Evolutionary conservation across 2,888 invertebrate species (phyloP).

Genomic region (Nomada fabriciana): DNA sequence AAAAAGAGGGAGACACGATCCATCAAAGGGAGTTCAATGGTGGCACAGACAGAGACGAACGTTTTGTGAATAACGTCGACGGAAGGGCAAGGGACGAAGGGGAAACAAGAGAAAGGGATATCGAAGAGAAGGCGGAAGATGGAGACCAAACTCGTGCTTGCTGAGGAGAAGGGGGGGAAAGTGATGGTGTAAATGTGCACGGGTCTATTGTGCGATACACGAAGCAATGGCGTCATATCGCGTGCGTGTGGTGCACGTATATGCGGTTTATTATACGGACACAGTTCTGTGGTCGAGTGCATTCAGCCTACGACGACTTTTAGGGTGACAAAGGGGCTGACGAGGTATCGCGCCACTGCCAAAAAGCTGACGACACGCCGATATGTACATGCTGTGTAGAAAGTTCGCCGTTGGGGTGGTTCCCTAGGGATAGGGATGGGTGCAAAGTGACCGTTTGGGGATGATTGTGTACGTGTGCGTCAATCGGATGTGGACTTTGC

Average conservation of each 20-base stretch:
- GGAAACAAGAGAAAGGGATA: slow-evolving; percentile 6
- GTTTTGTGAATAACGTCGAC: background rate
- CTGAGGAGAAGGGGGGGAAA: slow-evolving; percentile 2
- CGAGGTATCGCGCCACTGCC: slow-evolving; percentile 66
- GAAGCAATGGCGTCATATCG: slow-evolving; percentile 51
- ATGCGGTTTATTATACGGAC: slow-evolving; percentile 62
- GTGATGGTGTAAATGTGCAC: slow-evolving; percentile 41
- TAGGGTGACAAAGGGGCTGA: slow-evolving; percentile 60
- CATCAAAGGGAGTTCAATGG: slow-evolving; percentile 10
- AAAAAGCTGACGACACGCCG: slow-evolving; percentile 68
- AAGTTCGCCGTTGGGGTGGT: background rate
- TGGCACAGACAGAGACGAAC: background rate
- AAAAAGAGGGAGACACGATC: background rate
- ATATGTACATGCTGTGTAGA: slow-evolving; percentile 6
- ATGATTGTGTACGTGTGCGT: background rate
- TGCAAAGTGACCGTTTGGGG: slow-evolving; percentile 22
- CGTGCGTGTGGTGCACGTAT: slow-evolving; percentile 39
- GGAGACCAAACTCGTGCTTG: slow-evolving; percentile 4
- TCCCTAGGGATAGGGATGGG: background rate
- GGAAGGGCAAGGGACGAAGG: background rate
- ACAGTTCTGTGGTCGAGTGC: slow-evolving; percentile 53
- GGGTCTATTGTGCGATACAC: slow-evolving; percentile 54
- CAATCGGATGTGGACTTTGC: background rate
- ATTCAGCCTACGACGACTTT: slow-evolving; percentile 69
- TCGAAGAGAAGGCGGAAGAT: background rate